Conservation (phyloP, 1,140 invertebrate species). For the Solen grandis region DNA sequence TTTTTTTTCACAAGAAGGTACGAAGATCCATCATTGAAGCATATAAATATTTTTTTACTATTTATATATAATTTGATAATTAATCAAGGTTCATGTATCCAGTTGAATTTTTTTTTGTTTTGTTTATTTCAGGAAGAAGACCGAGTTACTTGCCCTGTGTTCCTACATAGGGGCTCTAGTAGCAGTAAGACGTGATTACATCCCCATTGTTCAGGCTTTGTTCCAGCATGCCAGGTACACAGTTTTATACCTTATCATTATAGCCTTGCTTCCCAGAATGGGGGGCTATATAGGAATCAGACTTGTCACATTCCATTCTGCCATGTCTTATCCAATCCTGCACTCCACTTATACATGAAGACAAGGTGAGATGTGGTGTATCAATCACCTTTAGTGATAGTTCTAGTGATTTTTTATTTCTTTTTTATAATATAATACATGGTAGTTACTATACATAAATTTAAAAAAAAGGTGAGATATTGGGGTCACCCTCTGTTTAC, state of each 20-base stretch:
- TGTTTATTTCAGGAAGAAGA: slow-evolving; percentile 71
- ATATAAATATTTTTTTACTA: background rate
- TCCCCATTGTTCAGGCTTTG: slow-evolving; percentile 76
- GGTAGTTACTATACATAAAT: too few species aligned
- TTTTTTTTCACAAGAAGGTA: background rate
- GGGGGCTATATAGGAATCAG: background rate
- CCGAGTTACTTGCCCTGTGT: slow-evolving; percentile 75
- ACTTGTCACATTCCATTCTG: background rate
- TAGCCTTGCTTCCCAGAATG: background rate
- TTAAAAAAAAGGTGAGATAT: too few species aligned
- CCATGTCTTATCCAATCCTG: too few species aligned
- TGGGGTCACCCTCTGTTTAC: too few species aligned
- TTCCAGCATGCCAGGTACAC: slow-evolving; percentile 78
- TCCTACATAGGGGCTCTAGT: slow-evolving; percentile 81
- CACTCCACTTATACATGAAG: too few species aligned
- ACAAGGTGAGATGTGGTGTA: too few species aligned
- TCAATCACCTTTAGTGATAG: too few species aligned
- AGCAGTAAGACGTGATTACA: slow-evolving; percentile 78
- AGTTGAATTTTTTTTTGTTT: background rate
- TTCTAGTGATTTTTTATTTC: background rate
- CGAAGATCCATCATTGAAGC: background rate
- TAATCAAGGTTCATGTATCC: background rate
- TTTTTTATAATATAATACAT: background rate
- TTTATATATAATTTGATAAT: background rate
- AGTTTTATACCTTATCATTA: background rate